Conservation (phyloP, 1,140 invertebrate species). For the Hydropsyche tenuis region DNA sequence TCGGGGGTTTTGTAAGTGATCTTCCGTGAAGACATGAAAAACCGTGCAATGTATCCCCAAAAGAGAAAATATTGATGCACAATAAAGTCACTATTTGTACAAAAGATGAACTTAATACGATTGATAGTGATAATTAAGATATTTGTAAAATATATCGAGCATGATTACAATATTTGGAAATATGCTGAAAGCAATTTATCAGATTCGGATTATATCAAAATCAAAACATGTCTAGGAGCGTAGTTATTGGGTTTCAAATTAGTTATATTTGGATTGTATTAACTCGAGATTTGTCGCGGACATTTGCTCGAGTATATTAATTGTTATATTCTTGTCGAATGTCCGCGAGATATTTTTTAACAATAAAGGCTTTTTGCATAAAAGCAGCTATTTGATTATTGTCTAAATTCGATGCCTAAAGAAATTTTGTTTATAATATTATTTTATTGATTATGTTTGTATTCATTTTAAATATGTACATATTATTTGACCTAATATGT, state of each 20-base stretch:
- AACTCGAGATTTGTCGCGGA: conserved; percentile 28
- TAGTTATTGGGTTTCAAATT: conserved; percentile 2
- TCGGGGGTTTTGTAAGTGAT: conserved; percentile 45
- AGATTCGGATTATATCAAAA: not conserved
- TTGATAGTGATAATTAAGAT: conserved; percentile 41
- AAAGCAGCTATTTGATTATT: conserved; percentile 13
- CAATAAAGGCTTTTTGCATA: conserved; percentile 1
- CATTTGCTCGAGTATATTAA: conserved; percentile 22
- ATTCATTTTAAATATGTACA: too few species aligned
- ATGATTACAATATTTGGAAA: conserved; percentile 5
- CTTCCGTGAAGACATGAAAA: conserved; percentile 49
- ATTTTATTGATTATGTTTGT: not conserved
- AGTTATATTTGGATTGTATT: not conserved
- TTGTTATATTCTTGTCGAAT: conserved; percentile 8
- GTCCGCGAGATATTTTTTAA: not conserved
- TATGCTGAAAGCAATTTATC: conserved; percentile 24
- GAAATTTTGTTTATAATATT: not conserved
- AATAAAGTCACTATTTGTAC: conserved; percentile 50
- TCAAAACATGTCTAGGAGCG: not conserved
- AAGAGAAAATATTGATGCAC: conserved; percentile 43
- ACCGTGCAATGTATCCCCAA: conserved; percentile 44
- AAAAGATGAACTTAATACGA: conserved; percentile 40
- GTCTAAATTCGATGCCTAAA: not conserved
- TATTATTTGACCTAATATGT: too few species aligned
- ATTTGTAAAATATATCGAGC: conserved; percentile 42